Evolutionary conservation across 2,113 vertebrate genomes (phyloP), one percentile per base, ranked within the genome.

Genomic region (Daubentonia madagascariensis): DNA sequence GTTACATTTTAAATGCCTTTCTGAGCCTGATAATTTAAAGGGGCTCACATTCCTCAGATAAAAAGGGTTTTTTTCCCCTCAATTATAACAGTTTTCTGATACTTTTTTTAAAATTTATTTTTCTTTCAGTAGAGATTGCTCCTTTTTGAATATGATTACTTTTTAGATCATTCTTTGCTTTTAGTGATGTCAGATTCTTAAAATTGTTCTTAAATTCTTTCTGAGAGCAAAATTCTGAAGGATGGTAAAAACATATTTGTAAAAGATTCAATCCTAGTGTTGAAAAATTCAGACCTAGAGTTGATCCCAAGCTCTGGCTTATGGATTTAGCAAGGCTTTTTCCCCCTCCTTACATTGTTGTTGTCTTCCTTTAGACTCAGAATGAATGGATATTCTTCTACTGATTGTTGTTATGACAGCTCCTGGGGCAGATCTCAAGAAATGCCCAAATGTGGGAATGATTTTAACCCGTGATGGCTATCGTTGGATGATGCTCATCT

Each of bases 341-440:
- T 67, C 92, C 57, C 23, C n/a, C 22, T 59, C 37, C 57, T 45
- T n/a, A 80, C 7, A 40, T 61, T 22, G 57, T 95, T 52, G 91
- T 91, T 11, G 8, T n/a, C n/a, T n/a, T n/a, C n/a, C n/a, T n/a
- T n/a, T n/a, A n/a, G n/a, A n/a, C n/a, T n/a, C n/a, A n/a, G n/a
- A n/a, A n/a, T n/a, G n/a, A n/a, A n/a, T n/a, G n/a, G n/a, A n/a
- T n/a, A n/a, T n/a, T n/a, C n/a, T n/a, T n/a, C n/a, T n/a, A n/a
- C n/a, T n/a, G n/a, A n/a, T n/a, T n/a, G n/a, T n/a, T n/a, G n/a
- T n/a, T n/a, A n/a, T n/a, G 98, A 98, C 91, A 94, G n/a, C 98
- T 99, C 85, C 98, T 99, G 57, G 99, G 99, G 99, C 99, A 59
- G 98, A 99, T 59, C 98, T 99, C 25, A 94, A 98, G 85, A 93